Base-by-base conservation (phyloP, 1,140 invertebrate species). In the Drosophila micromelanica region DNA sequence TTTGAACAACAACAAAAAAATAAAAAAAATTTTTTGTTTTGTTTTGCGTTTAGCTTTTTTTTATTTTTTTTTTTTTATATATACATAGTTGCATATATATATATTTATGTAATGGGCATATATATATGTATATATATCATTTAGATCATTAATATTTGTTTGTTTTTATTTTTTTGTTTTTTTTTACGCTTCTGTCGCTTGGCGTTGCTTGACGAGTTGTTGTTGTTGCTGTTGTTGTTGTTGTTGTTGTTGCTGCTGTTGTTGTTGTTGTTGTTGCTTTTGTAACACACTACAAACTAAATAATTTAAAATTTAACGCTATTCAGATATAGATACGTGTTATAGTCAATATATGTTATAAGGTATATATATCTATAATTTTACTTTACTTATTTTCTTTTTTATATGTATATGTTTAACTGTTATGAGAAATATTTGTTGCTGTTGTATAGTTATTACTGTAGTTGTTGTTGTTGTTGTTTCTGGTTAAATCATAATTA, bases 281-380 rank as follows among this genome's bases (percentile, higher is more conserved):
- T 35, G 55, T 67, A 85, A 80, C 81, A 76, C 84, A 89, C 84
- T 89, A 89, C 84, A 74, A 80, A 89, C 84, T 89, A 89, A 86
- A 82, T 89, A 89, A 87, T 87, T 84, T 80, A 74, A 89, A 71
- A 82, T 65, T 74, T 89, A 84, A 89, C 70, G 76, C 84, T 89
- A 89, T 78, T 59, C 70, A 63, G 80, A 77, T 85, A 81, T 59
- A 77, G 56, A 52, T 82, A 48, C 38, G 73, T 65, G 46, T 78
- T 78, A 71, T 75, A 78, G 57, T 78, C 71, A 73, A 68, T 87
- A 51, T 75, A 76, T 76, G 56, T 43, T 63, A 62, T 72, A 76
- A 65, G 13, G 27, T 49, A 63, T 72, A 59, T 75, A 84, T 67
- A 70, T 54, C 32, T 64, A 52, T 49, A 57, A 55, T 5, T 32